Conservation (phyloP, 2,797 vertebrate species). For the Falco rusticolus region DNA sequence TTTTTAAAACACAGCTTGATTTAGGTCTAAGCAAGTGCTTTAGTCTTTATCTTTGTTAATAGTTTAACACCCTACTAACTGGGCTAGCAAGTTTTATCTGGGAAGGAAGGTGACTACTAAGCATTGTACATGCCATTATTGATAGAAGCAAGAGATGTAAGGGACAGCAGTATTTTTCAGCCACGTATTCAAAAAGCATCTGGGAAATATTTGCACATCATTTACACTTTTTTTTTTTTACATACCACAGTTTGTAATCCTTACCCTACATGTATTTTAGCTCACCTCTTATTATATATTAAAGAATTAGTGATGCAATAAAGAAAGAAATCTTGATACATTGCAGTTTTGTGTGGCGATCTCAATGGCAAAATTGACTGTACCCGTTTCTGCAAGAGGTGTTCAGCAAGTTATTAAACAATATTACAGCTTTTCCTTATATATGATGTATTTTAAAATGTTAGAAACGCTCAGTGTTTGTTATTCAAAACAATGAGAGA, state of each 20-base stretch:
- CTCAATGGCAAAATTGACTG: background rate
- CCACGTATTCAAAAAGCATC: background rate
- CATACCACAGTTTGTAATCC: background rate
- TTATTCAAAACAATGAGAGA: background rate
- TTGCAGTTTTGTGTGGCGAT: background rate
- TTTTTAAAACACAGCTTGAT: background rate
- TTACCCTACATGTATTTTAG: background rate
- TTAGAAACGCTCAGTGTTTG: background rate
- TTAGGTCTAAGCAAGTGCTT: background rate
- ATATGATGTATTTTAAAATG: background rate
- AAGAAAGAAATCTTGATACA: background rate
- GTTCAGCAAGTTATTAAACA: background rate
- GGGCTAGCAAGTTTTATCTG: background rate
- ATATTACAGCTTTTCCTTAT: background rate
- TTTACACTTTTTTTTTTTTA: background rate
- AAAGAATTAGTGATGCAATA: background rate
- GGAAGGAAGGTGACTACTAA: background rate
- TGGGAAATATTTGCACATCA: background rate
- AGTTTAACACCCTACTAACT: background rate
- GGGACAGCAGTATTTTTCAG: background rate
- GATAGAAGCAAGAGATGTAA: background rate
- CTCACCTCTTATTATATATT: background rate
- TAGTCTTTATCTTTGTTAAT: background rate
- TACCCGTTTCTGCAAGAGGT: background rate
- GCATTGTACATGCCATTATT: background rate